A percentile compares a stretch with the other conserved stretches of the same genome.
phyloP scores from a whole-genome alignment of 1,140 invertebrate species.

The Drosophila fuyamai region DNA sequence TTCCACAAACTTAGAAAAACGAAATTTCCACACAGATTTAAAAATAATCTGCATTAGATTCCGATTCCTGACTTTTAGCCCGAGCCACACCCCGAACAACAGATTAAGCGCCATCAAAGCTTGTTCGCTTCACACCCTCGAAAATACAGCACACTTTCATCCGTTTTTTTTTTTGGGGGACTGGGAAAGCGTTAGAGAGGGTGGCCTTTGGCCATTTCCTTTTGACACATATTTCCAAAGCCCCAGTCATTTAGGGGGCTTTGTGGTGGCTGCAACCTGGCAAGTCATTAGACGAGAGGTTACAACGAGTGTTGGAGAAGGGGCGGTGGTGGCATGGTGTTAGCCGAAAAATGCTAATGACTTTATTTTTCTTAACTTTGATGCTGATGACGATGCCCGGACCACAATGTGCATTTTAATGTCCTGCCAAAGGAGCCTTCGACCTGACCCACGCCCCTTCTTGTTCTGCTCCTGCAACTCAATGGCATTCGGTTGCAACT shows the following conservation, averaged over 20 bases:
- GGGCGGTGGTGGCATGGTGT: conserved; percentile 19
- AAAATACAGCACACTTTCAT: neutral
- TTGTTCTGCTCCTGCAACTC: neutral
- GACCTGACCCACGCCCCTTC: conserved; percentile 12
- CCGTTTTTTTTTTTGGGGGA: conserved; percentile 4
- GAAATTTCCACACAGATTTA: conserved; percentile 18
- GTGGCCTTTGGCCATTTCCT: conserved; percentile 60
- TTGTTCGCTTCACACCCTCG: conserved; percentile 24
- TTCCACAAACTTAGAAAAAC: neutral
- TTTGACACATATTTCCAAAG: conserved; percentile 67
- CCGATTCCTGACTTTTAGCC: conserved; percentile 30
- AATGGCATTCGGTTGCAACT: conserved; percentile 40
- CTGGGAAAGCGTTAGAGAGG: conserved; percentile 1
- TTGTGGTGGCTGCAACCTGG: conserved; percentile 59
- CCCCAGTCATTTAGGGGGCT: conserved; percentile 57
- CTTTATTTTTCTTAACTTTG: conserved; percentile 80
- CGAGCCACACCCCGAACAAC: conserved; percentile 33
- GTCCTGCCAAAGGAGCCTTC: conserved; percentile 61
- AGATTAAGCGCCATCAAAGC: conserved; percentile 48
- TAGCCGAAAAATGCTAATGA: conserved; percentile 81
- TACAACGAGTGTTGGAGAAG: neutral
- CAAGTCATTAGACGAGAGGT: conserved; percentile 63
- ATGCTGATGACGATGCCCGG: conserved; percentile 33
- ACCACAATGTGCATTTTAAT: conserved; percentile 80
- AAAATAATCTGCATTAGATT: conserved; percentile 37